Evolutionary conservation across 2,888 invertebrate genomes (phyloP).

Genomic region (Hedychridium roseum): DNA sequence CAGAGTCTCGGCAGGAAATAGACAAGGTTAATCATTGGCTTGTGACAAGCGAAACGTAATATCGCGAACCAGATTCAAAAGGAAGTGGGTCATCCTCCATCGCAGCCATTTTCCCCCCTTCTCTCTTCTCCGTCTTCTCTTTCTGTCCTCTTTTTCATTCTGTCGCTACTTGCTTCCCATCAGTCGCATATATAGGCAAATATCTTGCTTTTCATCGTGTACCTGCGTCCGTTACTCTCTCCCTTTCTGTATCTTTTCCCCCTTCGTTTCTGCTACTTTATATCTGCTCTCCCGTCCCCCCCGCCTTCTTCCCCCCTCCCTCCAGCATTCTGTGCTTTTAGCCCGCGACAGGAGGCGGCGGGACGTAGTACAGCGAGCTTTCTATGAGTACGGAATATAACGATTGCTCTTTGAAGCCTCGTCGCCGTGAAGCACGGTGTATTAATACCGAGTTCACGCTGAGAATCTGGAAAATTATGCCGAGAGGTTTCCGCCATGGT

Average conservation of each 20-base stretch:
- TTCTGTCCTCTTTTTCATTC: slow-evolving; percentile 9
- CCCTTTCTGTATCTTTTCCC: too few species aligned
- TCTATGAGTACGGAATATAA: slow-evolving; percentile 41
- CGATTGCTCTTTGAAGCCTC: slow-evolving; percentile 49
- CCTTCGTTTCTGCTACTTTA: too few species aligned
- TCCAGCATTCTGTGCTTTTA: too few species aligned
- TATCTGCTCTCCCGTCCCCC: too few species aligned
- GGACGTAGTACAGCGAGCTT: slow-evolving; percentile 17
- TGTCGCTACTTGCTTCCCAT: slow-evolving; percentile 1
- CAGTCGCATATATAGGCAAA: too few species aligned
- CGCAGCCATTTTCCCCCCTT: slow-evolving; percentile 16
- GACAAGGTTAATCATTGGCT: slow-evolving; percentile 37
- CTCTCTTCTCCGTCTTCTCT: slow-evolving; percentile 26
- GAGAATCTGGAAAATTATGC: slow-evolving; percentile 31
- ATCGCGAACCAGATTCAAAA: slow-evolving; percentile 47
- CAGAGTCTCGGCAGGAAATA: slow-evolving; percentile 23
- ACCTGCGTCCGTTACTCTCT: slow-evolving; percentile 14
- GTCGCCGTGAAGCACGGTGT: slow-evolving; percentile 35
- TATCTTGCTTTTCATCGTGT: too few species aligned
- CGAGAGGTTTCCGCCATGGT: slow-evolving; percentile 33
- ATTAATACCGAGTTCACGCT: slow-evolving; percentile 31
- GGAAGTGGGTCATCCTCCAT: slow-evolving; percentile 44
- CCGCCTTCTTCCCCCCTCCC: too few species aligned
- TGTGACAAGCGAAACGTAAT: slow-evolving; percentile 43
- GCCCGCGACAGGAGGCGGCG: slow-evolving; percentile 13